Percentiles rank a stretch among this genome's conserved stretches.
phyloP scores from a whole-genome alignment of 2,797 vertebrate genomes.

The Linurgus olivaceus region DNA sequence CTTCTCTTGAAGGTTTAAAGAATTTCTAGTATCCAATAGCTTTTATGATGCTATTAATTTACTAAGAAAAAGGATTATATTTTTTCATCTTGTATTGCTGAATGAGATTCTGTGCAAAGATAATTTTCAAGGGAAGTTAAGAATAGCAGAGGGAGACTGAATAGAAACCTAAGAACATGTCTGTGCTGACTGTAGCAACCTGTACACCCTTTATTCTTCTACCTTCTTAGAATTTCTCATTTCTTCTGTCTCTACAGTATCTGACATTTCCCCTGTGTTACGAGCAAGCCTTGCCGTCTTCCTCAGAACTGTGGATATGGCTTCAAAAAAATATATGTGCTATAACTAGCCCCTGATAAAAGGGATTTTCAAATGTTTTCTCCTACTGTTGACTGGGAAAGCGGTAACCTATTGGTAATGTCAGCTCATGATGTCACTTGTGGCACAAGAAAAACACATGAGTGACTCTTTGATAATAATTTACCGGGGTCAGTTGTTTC shows the following conservation, averaged over 20 bases:
- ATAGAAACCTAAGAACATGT: neutral
- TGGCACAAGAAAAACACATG: constrained; percentile 22
- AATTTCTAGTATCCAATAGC: neutral
- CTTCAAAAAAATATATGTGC: neutral
- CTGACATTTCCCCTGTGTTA: neutral
- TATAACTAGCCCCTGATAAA: neutral
- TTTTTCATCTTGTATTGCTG: neutral
- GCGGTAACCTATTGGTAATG: constrained; percentile 46
- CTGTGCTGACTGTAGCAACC: neutral
- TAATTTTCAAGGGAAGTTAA: neutral
- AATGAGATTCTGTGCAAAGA: neutral
- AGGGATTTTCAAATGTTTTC: neutral
- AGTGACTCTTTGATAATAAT: constrained; percentile 25
- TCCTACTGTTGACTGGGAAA: constrained; percentile 32
- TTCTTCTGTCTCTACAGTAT: neutral
- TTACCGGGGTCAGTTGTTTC: neutral
- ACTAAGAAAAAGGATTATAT: neutral
- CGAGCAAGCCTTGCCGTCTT: neutral
- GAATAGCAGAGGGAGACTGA: neutral
- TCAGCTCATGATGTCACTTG: constrained; percentile 43
- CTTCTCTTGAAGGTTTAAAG: neutral
- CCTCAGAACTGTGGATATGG: neutral
- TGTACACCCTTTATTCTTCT: neutral
- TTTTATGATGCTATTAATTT: neutral
- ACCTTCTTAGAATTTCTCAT: neutral